Conservation (phyloP, 2,113 vertebrate genomes). For the Riparia riparia region DNA sequence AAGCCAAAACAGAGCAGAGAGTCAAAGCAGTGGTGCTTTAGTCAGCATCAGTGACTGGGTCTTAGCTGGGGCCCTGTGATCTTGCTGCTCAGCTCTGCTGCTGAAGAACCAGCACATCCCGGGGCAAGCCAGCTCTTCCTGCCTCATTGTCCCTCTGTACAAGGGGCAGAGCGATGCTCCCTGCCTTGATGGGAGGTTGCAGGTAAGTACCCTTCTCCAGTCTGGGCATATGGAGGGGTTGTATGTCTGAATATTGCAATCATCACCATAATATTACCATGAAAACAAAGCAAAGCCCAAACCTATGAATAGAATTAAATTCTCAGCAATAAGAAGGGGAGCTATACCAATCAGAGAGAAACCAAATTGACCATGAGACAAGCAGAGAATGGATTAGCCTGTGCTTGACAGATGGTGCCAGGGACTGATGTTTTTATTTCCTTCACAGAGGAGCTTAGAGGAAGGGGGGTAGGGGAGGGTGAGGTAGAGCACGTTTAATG, state of each 20-base stretch:
- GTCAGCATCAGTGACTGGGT: neutral
- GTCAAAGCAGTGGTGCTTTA: neutral
- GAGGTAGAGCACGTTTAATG: neutral
- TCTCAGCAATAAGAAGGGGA: neutral
- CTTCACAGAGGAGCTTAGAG: conserved; percentile 12
- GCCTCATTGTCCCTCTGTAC: neutral
- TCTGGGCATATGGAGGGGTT: neutral
- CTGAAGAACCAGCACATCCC: neutral
- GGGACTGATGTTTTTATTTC: conserved; percentile 43
- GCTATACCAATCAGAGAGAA: conserved; percentile 13
- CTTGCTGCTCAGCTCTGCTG: neutral
- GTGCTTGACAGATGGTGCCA: conserved; percentile 55
- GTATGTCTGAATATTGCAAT: neutral
- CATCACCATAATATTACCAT: neutral
- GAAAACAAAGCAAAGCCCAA: conserved; percentile 17
- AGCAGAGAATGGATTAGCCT: conserved; percentile 50
- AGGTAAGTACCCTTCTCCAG: neutral
- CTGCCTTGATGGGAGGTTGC: neutral
- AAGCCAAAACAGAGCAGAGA: neutral
- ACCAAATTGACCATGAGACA: conserved; percentile 36
- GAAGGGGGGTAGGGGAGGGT: neutral
- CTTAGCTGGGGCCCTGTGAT: neutral
- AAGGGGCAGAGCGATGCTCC: neutral
- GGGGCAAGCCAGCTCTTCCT: neutral
- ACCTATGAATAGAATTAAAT: neutral